These are phyloP conservation scores for Guaruba guarouba DNA, from an alignment of 2,113 vertebrate genomes.

Conservation along the genomic window DNA sequence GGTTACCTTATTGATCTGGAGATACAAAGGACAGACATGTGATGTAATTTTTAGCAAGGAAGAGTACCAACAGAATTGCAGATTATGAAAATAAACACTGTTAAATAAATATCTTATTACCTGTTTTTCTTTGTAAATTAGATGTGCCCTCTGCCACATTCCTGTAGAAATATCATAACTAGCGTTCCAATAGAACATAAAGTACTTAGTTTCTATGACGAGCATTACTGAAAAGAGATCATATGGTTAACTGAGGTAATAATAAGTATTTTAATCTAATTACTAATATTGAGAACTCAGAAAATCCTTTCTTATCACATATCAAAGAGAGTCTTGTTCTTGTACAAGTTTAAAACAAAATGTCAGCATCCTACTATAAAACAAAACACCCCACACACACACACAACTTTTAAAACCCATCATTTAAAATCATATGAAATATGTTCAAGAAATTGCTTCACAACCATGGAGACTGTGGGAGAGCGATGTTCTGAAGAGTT, in stretches of 20 bases:
- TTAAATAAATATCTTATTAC: background rate
- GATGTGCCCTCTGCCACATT: background rate
- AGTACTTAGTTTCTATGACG: background rate
- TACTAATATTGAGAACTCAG: background rate
- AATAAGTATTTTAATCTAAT: conserved; percentile 20
- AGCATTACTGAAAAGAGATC: background rate
- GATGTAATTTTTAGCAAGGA: conserved; percentile 5
- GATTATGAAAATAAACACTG: conserved; percentile 26
- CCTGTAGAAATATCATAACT: background rate
- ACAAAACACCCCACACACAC: background rate
- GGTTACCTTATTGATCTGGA: conserved; percentile 64
- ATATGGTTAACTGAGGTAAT: background rate
- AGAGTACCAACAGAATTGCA: background rate
- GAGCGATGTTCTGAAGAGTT: conserved; percentile 36
- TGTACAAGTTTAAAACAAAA: background rate
- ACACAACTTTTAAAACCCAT: background rate
- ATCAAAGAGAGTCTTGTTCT: background rate
- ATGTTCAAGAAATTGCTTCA: conserved; percentile 27
- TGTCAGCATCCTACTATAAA: background rate
- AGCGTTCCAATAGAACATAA: background rate
- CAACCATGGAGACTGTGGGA: background rate
- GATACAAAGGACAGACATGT: conserved; percentile 48
- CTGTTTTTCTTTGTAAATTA: background rate
- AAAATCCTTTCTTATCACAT: background rate
- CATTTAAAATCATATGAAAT: background rate